Base-by-base conservation (phyloP, 1,140 invertebrate species). In the Asbolus verrucosus region DNA sequence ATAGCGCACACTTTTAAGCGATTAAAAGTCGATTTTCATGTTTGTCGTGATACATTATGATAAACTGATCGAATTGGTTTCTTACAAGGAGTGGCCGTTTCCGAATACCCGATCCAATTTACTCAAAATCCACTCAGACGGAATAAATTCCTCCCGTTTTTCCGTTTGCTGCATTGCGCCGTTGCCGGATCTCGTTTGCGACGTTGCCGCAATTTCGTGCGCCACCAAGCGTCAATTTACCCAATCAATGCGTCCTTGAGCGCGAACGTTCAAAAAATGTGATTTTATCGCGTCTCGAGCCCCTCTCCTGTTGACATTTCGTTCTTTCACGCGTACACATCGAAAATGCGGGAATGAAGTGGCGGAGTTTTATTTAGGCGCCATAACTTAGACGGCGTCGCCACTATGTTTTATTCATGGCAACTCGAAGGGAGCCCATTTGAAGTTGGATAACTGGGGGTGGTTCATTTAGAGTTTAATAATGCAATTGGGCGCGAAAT, bases 321-420 rank as follows among this genome's bases (percentile, higher is more conserved):
- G 41, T 46, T 46, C 41, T 54, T 54, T 54, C 46, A 54, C 46
- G n/a, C 46, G 27, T 27, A 54, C 27, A 54, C 19, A 13, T 14
- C 46, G 19, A 21, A 54, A 54, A 54, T 4, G 46, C 46, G 46
- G 6, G 18, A 27, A 54, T 54, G 19, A 54, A 54, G 46, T 54
- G 21, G 9, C 21, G 46, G 6, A 27, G 11, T 36, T 36, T 36
- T 36, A 36, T 36, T 36, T 36, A 36, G 33, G 5, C 33, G 33
- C 33, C 33, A 36, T 36, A 36, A 36, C 5, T 36, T 36, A 36
- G 33, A 36, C 5, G 6, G 33, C 19, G 14, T 54, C 21, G 46
- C 19, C 21, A 16, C 46, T 5, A 54, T 54, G 46, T 54, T 54
- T 54, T 54, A 54, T 54, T 54, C 46, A 54, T 54, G 33, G 33